Base-by-base conservation (phyloP, 2,888 invertebrate species). In the Pristionchus maxplancki region DNA sequence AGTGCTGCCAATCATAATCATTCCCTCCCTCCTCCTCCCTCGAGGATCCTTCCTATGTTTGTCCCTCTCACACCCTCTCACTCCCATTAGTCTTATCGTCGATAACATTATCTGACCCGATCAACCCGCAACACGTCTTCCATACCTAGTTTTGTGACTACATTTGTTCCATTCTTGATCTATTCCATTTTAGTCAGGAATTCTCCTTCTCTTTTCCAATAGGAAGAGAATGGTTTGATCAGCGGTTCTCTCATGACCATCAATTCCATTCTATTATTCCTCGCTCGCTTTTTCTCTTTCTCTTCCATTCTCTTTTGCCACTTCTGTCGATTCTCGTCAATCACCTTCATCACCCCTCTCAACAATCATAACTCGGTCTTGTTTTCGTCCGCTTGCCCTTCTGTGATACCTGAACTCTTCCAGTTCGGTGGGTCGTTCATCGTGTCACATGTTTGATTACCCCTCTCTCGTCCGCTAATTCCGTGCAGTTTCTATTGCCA, bases 371-470 rank as follows among this genome's bases (percentile, higher is more conserved):
- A 40, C 74, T 37, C 34, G 64, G 28, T 37, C 34, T 74, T 74
- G 24, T 37, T 71, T 17, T 20, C 6, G 34, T 67, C 67, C 34
- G 13, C 20, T 20, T 40, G 37, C 40, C 74, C 31, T 9, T 67
- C 37, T 40, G n/a, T n/a, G 24, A 11, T 31, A 40, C 74, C 40
- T 40, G 37, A 37, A 37, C 74, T 74, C 74, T 74, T 0, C 31
- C 67, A 67, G 67, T 34, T 17, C 67, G 31, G 15, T 40, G 20
- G 28, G 64, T 67, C 2, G 64, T 28, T 74, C 74, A 24, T 15
- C 40, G 64, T 74, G 74, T 74, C 74, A 74, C 74, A 40, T 74
- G 74, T 74, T 74, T 74, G 74, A 74, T 74, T 74, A 74, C 37
- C 37, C 74, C 74, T 17, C 5, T 31, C 58, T 58, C 64, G 74